Base-by-base conservation (phyloP, 2,888 invertebrate genomes). In the Pristionchus arcanus region DNA sequence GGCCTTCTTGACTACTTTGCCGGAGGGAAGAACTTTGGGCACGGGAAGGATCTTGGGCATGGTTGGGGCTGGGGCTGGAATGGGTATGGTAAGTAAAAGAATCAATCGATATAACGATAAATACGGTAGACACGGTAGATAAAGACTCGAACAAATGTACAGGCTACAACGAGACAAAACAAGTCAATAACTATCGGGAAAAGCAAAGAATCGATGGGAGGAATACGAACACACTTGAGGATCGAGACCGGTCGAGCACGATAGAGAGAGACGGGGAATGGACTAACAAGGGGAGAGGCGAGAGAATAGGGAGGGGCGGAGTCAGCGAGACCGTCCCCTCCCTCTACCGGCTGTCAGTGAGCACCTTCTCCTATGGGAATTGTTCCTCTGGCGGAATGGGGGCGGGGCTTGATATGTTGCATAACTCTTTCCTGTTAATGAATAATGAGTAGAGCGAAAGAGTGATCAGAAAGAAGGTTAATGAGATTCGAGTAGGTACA, bases 11-110 rank as follows among this genome's bases (percentile, higher is more conserved):
- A 53, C 42, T 1, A 87, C 49, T 21, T 87, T 87, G 37, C 87
- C 87, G 31, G 87, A 87, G 68, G 87, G 87, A 11, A 87, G 68
- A 7, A 42, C 42, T 53, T 87, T 87, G 66, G 87, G 87, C 66
- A 87, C 87, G 66, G 87, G 87, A 5, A 53, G 87, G 66, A 68
- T 42, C 66, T 68, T 68, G 68, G 66, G 21, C 49, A 87, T 68
- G 66, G 31, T 11, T n/a, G 21, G 16, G 85, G 16, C 3, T 42
- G 42, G 37, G 19, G 16, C 77, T 77, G 55, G 28, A 84, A 55
- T 2, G 53, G 31, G 28, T 49, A 42, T 3, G 66, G 37, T n/a
- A 66, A 68, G 11, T 15, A 31, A 28, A 2, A 37, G 63, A 63
- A 49, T 34, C n/a, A 31, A 83, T 59, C 59, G 55, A 85, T 34